Percentiles rank a stretch among this genome's conserved stretches.
Evolutionary conservation across 2,797 vertebrate genomes (phyloP).

Genomic region (Coregonus sp.): DNA sequence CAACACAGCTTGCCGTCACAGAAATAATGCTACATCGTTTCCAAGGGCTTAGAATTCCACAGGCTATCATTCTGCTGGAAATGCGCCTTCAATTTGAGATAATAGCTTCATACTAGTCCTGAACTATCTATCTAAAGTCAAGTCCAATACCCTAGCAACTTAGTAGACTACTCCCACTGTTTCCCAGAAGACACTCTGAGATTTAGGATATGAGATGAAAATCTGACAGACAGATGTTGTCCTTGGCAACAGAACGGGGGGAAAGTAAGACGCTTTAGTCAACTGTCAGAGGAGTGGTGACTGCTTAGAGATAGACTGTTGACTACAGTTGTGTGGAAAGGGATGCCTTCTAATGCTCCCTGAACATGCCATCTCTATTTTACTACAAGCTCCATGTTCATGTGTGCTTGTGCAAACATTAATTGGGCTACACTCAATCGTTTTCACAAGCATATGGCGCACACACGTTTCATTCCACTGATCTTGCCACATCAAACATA

Average conservation of each 20-base stretch:
- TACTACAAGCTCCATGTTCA: slow-evolving; percentile 10
- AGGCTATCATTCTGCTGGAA: no score
- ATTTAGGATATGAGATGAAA: neutral
- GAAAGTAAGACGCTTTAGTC: neutral
- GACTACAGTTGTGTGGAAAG: neutral
- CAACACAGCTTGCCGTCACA: neutral
- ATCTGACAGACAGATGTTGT: neutral
- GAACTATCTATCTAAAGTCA: neutral
- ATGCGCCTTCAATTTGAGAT: no score
- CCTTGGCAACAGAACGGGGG: neutral
- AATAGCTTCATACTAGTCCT: no score
- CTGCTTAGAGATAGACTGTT: neutral
- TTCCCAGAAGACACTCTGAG: neutral
- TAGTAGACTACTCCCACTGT: neutral
- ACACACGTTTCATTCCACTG: slow-evolving; percentile 10
- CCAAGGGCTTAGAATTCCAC: no score
- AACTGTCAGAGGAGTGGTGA: neutral
- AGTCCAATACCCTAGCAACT: neutral
- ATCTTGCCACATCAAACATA: slow-evolving; percentile 27
- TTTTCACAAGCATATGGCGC: slow-evolving; percentile 26
- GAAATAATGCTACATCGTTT: neutral
- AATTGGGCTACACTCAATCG: slow-evolving; percentile 15
- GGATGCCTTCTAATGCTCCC: neutral
- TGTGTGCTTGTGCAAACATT: slow-evolving; percentile 15
- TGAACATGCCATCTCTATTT: slow-evolving; percentile 13